Base-by-base conservation (phyloP, 1,140 invertebrate genomes). In the Akabosia matsudoensis region DNA sequence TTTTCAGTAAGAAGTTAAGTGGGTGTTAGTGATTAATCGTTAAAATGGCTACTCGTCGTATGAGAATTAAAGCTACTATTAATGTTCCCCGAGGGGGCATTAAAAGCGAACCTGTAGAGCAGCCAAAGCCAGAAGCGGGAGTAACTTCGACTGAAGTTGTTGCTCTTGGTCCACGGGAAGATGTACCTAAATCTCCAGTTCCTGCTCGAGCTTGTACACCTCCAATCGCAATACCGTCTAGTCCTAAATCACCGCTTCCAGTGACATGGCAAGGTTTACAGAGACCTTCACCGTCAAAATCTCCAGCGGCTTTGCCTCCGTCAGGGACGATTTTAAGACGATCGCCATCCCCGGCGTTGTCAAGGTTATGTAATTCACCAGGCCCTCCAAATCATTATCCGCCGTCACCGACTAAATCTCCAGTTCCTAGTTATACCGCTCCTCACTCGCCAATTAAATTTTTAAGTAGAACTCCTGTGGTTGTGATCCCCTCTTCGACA, bases 1-100 rank as follows among this genome's bases (percentile, higher is more conserved):
- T 51, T 51, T 51, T 51, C 10, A 51, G n/a, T 10, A 51, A n/a
- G 45, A 51, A 51, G 10, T 51, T 51, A 51, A 51, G 45, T 51
- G 45, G 10, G 10, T n/a, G 10, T 64, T 64, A 64, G n/a, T n/a
- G n/a, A n/a, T n/a, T n/a, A n/a, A 70, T 30, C 22, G 30, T 51
- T 28, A 24, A 74, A 18, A 73, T 78, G 77, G 76, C 74, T 73
- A 76, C 74, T 54, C 74, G 79, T 26, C 79, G 79, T 34, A 80
- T 78, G 76, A 67, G 76, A 76, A 80, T 80, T 26, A 80, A 80
- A 61, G 74, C 74, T 0, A 74, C 75, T 24, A 76, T 76, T 26
- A 80, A 80, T 24, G 56, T 80, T 0, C 75, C 78, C 1, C 22
- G 54, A 10, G 67, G 67, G 22, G 70, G 61, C 1, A 7, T 31